A percentile compares a stretch with the other conserved stretches of the same genome.
phyloP scores from a whole-genome alignment of 2,113 vertebrate genomes.

The Ranitomeya imitator region DNA sequence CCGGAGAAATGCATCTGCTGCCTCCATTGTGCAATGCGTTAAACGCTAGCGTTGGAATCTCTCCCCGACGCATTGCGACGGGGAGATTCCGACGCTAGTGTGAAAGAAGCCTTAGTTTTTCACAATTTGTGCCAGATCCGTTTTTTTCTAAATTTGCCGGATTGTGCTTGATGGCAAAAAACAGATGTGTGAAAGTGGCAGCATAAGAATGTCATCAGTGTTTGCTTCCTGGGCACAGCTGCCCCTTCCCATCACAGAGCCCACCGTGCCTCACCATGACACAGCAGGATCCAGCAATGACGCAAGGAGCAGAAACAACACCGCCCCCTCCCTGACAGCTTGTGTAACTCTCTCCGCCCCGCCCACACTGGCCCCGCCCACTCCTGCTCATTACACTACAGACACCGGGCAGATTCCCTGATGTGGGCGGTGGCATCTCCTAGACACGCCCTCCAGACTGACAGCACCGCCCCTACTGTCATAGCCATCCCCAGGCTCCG shows the following conservation, averaged over 20 bases:
- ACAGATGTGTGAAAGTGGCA: too few relatives aligned
- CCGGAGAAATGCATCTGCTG: too few relatives aligned
- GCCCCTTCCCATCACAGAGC: too few relatives aligned
- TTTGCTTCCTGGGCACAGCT: background rate
- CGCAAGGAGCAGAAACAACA: constrained; percentile 30
- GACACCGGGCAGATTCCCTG: too few relatives aligned
- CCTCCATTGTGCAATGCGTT: too few relatives aligned
- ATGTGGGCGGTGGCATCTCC: background rate
- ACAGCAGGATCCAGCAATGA: constrained; percentile 17
- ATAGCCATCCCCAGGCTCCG: background rate
- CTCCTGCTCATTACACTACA: background rate
- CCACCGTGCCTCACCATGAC: constrained; percentile 17
- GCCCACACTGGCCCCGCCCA: background rate
- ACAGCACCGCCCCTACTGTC: background rate
- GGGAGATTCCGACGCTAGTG: too few relatives aligned
- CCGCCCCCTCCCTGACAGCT: constrained; percentile 24
- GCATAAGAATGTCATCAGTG: background rate
- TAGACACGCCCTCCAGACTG: background rate
- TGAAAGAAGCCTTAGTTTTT: too few relatives aligned
- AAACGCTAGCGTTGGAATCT: too few relatives aligned
- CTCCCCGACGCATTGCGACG: too few relatives aligned
- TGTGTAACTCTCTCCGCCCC: constrained; percentile 14
- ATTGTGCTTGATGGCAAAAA: too few relatives aligned
- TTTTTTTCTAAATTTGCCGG: too few relatives aligned
- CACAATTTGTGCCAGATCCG: too few relatives aligned